A percentile compares a stretch with the other conserved stretches of the same genome.
phyloP scores from a whole-genome alignment of 2,888 invertebrate genomes.

The Apocheima hispidaria region DNA sequence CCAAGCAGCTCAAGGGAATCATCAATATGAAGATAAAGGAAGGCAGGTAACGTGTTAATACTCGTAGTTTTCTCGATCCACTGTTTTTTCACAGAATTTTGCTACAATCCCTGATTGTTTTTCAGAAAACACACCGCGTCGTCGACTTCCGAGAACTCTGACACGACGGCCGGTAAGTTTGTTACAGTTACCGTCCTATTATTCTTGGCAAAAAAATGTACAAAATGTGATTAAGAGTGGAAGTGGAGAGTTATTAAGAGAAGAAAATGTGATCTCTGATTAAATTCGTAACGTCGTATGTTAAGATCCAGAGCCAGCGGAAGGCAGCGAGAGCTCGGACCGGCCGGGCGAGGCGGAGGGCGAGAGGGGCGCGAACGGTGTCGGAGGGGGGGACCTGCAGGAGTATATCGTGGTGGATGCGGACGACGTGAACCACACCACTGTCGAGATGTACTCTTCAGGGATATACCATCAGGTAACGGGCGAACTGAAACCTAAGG shows the following conservation, averaged over 20 bases:
- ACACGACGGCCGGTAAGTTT: slow-evolving; percentile 60
- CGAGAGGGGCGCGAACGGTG: slow-evolving; percentile 24
- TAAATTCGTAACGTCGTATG: too few species aligned
- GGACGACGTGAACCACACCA: slow-evolving; percentile 73
- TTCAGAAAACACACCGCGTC: slow-evolving; percentile 66
- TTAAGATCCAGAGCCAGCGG: slow-evolving; percentile 43
- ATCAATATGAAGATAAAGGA: slow-evolving; percentile 85
- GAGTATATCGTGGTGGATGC: slow-evolving; percentile 78
- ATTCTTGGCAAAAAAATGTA: too few species aligned
- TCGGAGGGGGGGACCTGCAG: slow-evolving; percentile 45
- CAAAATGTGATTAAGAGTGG: too few species aligned
- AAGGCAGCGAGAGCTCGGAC: slow-evolving; percentile 37
- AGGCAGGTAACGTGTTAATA: slow-evolving; percentile 60
- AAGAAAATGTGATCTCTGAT: too few species aligned
- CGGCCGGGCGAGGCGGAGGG: not conserved
- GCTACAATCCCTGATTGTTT: slow-evolving; percentile 35
- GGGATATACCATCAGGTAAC: slow-evolving; percentile 75
- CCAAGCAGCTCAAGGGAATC: slow-evolving; percentile 85
- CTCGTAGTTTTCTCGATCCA: not conserved
- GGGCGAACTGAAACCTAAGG: not conserved
- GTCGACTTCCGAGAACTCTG: slow-evolving; percentile 71
- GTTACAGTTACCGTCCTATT: not conserved
- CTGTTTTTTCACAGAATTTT: slow-evolving; percentile 21
- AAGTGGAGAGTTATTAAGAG: too few species aligned
- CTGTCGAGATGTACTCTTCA: slow-evolving; percentile 73